Evolutionary conservation across 1,140 invertebrate species (phyloP).

Genomic region (Piezodorus guildinii): DNA sequence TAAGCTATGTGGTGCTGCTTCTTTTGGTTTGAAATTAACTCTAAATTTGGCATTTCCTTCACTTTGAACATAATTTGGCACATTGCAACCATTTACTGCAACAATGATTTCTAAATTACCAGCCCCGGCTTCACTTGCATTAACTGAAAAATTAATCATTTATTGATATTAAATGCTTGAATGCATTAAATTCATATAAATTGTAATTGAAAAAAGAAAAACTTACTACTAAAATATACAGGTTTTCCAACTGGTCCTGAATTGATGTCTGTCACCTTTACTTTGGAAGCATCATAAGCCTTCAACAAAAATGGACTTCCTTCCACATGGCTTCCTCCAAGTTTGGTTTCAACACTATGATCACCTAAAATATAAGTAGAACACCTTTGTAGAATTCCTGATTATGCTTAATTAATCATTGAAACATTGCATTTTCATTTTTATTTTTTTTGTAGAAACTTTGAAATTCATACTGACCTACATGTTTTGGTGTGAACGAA

Average conservation of each 20-base stretch:
- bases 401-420: not conserved
- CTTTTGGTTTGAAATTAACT: conserved; percentile 94
- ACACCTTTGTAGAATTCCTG: not conserved
- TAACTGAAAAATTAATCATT: conserved; percentile 42
- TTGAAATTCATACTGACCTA: conserved; percentile 45
- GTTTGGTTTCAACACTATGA: conserved; percentile 81
- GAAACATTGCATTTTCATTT: not conserved
- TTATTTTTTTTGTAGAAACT: too few species aligned
- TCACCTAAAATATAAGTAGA: conserved; percentile 46
- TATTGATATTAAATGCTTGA: not conserved
- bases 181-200: not conserved
- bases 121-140: conserved; percentile 71
- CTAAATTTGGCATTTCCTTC: conserved; percentile 91
- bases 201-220: conserved; percentile 23
- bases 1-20: conserved; percentile 73
- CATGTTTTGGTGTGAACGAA: conserved; percentile 70
- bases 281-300: conserved; percentile 85
- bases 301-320: conserved; percentile 91
- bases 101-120: conserved; percentile 97
- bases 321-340: conserved; percentile 72
- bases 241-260: conserved; percentile 82
- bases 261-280: conserved; percentile 80
- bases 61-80: conserved; percentile 95
- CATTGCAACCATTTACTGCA: conserved; percentile 91
- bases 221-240: conserved; percentile 84